phyloP scores from a whole-genome alignment of 2,888 invertebrate genomes.

The Leucophenga maculata region DNA sequence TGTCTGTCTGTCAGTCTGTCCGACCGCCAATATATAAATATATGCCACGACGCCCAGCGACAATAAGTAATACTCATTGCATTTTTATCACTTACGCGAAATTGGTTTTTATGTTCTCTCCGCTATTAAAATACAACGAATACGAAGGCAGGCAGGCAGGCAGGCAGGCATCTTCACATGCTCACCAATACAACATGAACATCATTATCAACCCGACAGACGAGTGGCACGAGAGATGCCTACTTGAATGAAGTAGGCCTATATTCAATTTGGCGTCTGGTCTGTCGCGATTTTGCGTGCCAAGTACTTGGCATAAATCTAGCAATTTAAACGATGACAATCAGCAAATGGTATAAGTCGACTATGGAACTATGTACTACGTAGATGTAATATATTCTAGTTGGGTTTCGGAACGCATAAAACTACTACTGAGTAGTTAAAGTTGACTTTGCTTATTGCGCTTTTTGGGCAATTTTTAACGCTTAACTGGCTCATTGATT shows the following conservation, averaged over 20 bases:
- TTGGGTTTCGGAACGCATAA: neutral
- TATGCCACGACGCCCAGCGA: constrained; percentile 10
- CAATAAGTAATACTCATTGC: constrained; percentile 52
- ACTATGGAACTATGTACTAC: neutral
- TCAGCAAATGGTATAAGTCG: constrained; percentile 52
- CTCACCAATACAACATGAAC: too few relatives aligned
- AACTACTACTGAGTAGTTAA: neutral
- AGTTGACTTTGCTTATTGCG: neutral
- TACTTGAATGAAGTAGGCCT: constrained; percentile 8
- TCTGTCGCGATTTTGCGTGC: constrained; percentile 1
- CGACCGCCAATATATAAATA: neutral
- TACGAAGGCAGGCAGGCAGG: neutral
- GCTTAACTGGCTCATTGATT: constrained; percentile 58
- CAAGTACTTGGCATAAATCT: constrained; percentile 25
- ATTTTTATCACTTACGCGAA: constrained; percentile 64
- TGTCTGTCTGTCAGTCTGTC: neutral
- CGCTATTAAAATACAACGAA: constrained; percentile 59
- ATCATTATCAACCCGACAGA: too few relatives aligned
- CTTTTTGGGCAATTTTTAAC: constrained; percentile 31
- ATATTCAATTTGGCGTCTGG: constrained; percentile 2
- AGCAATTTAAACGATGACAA: constrained; percentile 59
- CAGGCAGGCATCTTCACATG: too few relatives aligned
- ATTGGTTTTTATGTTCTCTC: constrained; percentile 61
- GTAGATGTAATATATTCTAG: too few relatives aligned
- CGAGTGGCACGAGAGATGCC: too few relatives aligned